Percentiles rank a stretch among this genome's conserved stretches.
Conservation (phyloP, 2,113 vertebrate species). For the Helogale parvula region DNA sequence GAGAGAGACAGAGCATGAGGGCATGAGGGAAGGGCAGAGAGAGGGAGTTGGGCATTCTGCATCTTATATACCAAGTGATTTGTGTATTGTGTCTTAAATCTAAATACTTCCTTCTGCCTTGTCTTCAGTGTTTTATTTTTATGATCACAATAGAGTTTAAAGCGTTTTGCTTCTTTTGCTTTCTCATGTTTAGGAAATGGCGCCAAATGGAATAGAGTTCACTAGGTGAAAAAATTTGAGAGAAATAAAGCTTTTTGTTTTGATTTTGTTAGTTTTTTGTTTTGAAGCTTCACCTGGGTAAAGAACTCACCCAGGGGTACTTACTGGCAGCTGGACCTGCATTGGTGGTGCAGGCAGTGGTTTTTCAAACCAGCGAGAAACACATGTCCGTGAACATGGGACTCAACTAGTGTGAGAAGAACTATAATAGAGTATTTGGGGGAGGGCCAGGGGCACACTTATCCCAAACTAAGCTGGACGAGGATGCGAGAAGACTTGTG, state of each 20-base stretch:
- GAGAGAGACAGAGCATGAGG: too few relatives aligned
- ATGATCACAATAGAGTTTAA: background rate
- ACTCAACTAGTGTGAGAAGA: background rate
- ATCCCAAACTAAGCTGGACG: background rate
- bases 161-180: constrained; percentile 11
- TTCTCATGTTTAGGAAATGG: background rate
- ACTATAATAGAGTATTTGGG: background rate
- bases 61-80: background rate
- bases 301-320: background rate
- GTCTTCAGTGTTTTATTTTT: background rate
- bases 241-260: background rate
- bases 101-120: background rate
- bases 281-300: background rate
- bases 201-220: background rate
- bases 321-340: background rate
- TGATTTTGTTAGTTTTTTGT: background rate
- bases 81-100: background rate
- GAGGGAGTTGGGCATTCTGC: background rate
- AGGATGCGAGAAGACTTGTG: background rate
- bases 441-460: background rate
- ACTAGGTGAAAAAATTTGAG: background rate
- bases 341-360: background rate
- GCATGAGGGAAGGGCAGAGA: too few relatives aligned
- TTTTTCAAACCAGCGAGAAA: background rate
- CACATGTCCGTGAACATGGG: rapidly evolving